These are phyloP conservation scores for Limonius californicus DNA, from an alignment of 1,140 invertebrate genomes.

Conservation along the genomic window DNA sequence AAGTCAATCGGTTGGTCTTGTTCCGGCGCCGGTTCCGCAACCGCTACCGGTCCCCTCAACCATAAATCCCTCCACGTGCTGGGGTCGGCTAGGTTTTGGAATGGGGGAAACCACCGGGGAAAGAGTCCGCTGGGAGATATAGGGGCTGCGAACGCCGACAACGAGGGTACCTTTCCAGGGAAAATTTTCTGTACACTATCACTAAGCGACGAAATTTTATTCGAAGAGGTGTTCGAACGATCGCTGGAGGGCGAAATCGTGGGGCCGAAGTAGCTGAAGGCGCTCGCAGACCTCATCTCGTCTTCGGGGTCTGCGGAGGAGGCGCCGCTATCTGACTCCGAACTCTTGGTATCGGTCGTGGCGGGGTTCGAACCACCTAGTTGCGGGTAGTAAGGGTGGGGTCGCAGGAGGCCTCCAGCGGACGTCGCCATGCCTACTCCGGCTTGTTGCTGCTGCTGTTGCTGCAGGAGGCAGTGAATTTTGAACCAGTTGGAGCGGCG, in stretches of 20 bases:
- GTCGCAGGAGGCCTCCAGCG: constrained; percentile 30
- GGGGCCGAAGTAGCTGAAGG: constrained; percentile 58
- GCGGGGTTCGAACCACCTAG: constrained; percentile 32
- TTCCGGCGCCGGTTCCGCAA: constrained; percentile 35
- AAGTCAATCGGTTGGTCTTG: constrained; percentile 46
- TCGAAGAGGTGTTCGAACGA: constrained; percentile 53
- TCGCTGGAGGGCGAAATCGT: constrained; percentile 61
- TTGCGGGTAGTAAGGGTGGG: constrained; percentile 43
- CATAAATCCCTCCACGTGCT: constrained; percentile 42
- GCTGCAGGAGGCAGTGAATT: constrained; percentile 84
- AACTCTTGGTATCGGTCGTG: constrained; percentile 53
- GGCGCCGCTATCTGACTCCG: constrained; percentile 68
- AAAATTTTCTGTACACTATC: constrained; percentile 39
- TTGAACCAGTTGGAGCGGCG: constrained; percentile 92
- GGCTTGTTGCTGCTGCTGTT: constrained; percentile 72
- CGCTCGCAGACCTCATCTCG: constrained; percentile 55
- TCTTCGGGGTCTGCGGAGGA: constrained; percentile 68
- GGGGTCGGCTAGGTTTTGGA: constrained; percentile 38
- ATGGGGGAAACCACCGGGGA: constrained; percentile 39
- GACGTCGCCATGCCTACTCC: constrained; percentile 31
- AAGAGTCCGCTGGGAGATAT: constrained; percentile 36
- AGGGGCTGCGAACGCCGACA: constrained; percentile 39
- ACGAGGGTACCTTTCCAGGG: constrained; percentile 30
- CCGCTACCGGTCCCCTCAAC: constrained; percentile 30
- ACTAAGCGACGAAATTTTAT: constrained; percentile 40